Conservation (phyloP, 2,797 vertebrate genomes). For the Brachyrhaphis roseni region DNA sequence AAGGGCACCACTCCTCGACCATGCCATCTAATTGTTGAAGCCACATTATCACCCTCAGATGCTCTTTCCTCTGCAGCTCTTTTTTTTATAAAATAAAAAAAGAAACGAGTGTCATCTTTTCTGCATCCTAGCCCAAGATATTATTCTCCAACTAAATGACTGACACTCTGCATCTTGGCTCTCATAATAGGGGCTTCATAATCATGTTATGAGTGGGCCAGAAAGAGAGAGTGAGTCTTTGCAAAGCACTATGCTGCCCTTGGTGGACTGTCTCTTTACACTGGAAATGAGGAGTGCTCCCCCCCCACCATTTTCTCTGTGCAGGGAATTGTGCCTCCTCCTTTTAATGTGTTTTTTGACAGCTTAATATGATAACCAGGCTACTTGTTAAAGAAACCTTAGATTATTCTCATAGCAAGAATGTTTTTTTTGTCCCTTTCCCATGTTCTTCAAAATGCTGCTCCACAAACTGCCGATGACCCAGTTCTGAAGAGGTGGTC, state of each 20-base stretch:
- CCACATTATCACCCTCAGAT: conserved; percentile 19
- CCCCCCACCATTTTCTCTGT: conserved; percentile 37
- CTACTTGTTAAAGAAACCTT: conserved; percentile 77
- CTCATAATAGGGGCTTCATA: conserved; percentile 46
- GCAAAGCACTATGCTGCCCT: conserved; percentile 57
- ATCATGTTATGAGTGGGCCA: conserved; percentile 60
- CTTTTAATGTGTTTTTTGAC: conserved; percentile 81
- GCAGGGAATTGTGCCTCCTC: conserved; percentile 70
- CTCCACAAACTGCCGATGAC: conserved; percentile 81
- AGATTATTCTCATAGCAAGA: conserved; percentile 74
- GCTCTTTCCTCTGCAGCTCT: conserved; percentile 47
- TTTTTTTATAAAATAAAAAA: conserved; percentile 13
- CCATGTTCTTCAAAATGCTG: conserved; percentile 80
- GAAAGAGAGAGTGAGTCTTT: conserved; percentile 48
- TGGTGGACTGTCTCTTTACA: conserved; percentile 60
- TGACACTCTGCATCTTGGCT: conserved; percentile 44
- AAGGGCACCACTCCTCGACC: conserved; percentile 1
- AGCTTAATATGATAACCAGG: conserved; percentile 83
- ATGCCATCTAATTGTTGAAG: conserved; percentile 33
- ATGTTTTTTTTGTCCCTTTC: conserved; percentile 30
- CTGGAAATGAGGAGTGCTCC: conserved; percentile 47
- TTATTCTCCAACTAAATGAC: conserved; percentile 55
- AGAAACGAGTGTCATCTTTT: conserved; percentile 26
- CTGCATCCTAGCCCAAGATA: conserved; percentile 36
- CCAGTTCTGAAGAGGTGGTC: conserved; percentile 83